Evolutionary conservation across 2,888 invertebrate species (phyloP), one percentile per base, ranked within the genome.

Genomic region (Siphlonurus alternatus): DNA sequence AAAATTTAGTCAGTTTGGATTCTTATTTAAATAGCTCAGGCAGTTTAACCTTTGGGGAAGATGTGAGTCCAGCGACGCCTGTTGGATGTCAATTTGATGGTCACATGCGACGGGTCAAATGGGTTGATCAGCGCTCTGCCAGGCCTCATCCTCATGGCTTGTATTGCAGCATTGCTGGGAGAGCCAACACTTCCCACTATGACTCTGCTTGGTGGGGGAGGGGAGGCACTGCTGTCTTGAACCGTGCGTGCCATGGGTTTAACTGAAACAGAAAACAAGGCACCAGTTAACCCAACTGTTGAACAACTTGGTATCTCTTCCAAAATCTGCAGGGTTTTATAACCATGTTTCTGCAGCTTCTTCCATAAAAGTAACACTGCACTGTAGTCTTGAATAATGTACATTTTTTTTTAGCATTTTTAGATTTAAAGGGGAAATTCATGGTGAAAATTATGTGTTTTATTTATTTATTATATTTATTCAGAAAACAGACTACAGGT

Each of bases 61-160:
- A 97, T 97, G 75, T 99, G 98, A 0, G 96, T 96, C 99, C 99
- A 99, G 65, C 98, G 82, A 38, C 97, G 79, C 61, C 97, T 81
- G 75, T 96, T 96, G 63, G 96, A 95, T 0, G 96, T 97, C 61
- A 95, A 78, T 76, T 96, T 96, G 69, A 96, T 94, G 38, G 94
- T 93, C 64, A 98, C 94, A 73, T 96, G 93, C 0, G 96, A 95
- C 0, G 98, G 98, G 75, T 96, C 96, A 74, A 99, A 99, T 0
- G 99, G 99, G 77, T 99, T 98, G 71, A 99, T 95, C 59, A 94
- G 80, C 1, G 94, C 91, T 66, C 90, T 79, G 0, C 90, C 89
- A 1, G 90, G 87, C n/a, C 87, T 76, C 22, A 84, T 72, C 23
- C 72, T 56, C 67, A 66, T 53, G 53, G n/a, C 19, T 5, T 56